Base-by-base conservation (phyloP, 2,113 vertebrate genomes). In the Halichoerus grypus region DNA sequence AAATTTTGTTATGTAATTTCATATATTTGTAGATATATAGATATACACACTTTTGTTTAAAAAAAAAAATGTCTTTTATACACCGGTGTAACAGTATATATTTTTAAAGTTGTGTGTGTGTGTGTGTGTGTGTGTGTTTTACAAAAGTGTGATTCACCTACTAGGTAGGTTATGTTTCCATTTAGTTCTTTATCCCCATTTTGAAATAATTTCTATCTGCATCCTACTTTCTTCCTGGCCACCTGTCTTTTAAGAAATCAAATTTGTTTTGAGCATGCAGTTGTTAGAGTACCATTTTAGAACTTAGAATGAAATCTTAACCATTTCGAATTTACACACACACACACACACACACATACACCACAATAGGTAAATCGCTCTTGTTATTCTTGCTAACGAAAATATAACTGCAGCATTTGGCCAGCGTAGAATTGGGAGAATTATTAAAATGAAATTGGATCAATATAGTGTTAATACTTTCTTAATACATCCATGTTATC, bases 301-400 rank as follows among this genome's bases (percentile, higher is more conserved):
- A 96, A 86, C n/a, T 92, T 26, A 88, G 24, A 85, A 65, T 96
- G 46, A 94, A 96, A 57, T 77, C 72, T 63, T 85, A 87, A 6
- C 55, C 59, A 89, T 95, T 86, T 93, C 51, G 88, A 77, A 91
- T 80, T 69, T 72, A 91, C n/a, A 86, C 51, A 80, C 89, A 59
- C 61, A 88, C 19, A 83, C n/a, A 86, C 53, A 59, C 39, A 39
- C 39, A 42, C 11, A 69, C 16, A 74, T 6, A 21, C 42, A 36
- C 14, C 36, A 65, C 55, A 79, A 76, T 42, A 83, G 72, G 39
- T 84, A 82, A 94, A 72, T 95, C 1, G 0, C 42, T 86, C 19
- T 59, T 97, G 93, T 87, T 69, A 85, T 65, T 94, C 63, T 95
- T 77, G 46, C 39, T 96, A 28, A 36, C 53, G 92, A 85, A 92